Base-by-base conservation (phyloP, 2,113 vertebrate genomes). In the Pongo pygmaeus region DNA sequence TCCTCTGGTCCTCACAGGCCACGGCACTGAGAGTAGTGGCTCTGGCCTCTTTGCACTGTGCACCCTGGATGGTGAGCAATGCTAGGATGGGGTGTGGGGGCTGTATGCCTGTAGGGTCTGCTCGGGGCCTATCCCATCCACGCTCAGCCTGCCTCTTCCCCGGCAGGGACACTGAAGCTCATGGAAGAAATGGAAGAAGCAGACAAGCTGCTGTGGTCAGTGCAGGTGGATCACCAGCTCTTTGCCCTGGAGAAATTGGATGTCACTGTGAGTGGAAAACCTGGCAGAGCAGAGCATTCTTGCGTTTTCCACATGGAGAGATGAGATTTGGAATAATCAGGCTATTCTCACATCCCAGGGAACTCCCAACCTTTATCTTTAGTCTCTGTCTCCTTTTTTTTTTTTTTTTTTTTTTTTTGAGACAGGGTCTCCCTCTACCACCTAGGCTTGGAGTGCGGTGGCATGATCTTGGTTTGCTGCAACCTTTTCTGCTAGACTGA, bases 161-260 rank as follows among this genome's bases (percentile, higher is more conserved):
- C 32, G 91, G 0, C 93, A 99, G 99, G 99, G 14, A 99, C 99
- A 0, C 94, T 99, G 97, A 99, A 99, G 97, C 98, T 99, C 79
- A 99, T 99, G 99, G 99, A 99, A 97, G 99, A 99, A 91, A 99
- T 99, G 99, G 99, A 99, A 97, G 99, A 99, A 91, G 99, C 99
- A 0, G 99, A 99, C 97, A 99, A 99, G 98, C 98, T 99, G 92
- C 95, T 99, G 40, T 99, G 99, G 99, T 99, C 99, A 0, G 99
- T 99, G 81, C 99, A 99, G 98, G 99, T 99, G 87, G 99, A 99
- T 98, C 99, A 99, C 97, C 99, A 99, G 98, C 99, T 99, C 16
- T 99, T 99, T 69, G 99, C 99, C 23, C 97, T 99, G 72, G 99
- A 99, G 98, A 99, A 99, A 93, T 98, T 99, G 89, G 99, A 99